Conservation (phyloP, 2,113 vertebrate species). For the Poecile atricapillus region DNA sequence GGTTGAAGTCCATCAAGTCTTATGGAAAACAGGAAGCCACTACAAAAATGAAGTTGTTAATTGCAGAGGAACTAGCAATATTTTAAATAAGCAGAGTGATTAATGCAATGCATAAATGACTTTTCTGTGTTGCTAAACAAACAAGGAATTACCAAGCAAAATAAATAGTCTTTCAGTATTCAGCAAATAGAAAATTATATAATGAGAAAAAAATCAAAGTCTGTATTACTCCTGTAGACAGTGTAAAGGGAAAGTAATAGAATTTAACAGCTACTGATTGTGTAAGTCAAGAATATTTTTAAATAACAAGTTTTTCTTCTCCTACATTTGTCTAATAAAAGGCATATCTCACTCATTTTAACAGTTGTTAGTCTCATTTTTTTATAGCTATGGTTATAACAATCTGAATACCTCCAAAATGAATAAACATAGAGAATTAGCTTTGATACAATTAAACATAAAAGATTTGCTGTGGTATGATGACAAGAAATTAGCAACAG, state of each 20-base stretch:
- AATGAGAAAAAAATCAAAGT: neutral
- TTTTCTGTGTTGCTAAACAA: neutral
- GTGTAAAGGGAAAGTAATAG: neutral
- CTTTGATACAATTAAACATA: neutral
- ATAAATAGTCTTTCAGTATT: neutral
- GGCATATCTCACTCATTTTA: neutral
- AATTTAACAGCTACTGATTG: neutral
- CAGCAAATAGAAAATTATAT: neutral
- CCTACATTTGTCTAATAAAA: neutral
- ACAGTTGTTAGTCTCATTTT: neutral
- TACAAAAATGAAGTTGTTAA: neutral
- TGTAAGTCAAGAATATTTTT: neutral
- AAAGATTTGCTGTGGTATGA: neutral
- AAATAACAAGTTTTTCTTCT: fast-evolving
- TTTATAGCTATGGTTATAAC: neutral
- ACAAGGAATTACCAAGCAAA: neutral
- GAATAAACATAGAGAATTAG: neutral
- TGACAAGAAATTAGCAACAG: slow-evolving; percentile 2
- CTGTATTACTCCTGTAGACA: neutral
- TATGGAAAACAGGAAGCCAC: neutral
- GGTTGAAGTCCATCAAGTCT: neutral
- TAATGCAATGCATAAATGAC: neutral
- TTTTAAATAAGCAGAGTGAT: neutral
- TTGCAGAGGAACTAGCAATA: neutral
- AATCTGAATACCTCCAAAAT: neutral